phyloP scores from a whole-genome alignment of 1,140 invertebrate species.

The Mamestra configurata region DNA sequence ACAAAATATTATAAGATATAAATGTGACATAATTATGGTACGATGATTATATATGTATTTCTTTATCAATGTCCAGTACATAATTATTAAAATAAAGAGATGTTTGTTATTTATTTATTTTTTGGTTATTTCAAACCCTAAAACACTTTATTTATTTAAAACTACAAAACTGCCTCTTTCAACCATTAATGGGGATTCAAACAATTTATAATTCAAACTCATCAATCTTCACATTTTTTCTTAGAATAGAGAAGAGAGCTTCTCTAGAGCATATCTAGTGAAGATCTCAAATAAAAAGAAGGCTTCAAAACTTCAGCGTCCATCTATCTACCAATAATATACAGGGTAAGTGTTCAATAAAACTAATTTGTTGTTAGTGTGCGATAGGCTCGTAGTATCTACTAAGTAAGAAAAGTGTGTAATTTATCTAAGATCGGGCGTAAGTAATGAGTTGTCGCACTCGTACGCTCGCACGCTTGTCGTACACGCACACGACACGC shows the following conservation, averaged over 20 bases:
- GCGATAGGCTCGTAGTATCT: conserved; percentile 31
- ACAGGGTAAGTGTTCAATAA: conserved; percentile 43
- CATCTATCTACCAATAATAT: conserved; percentile 29
- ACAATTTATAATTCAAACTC: no score
- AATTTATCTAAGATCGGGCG: conserved; percentile 69
- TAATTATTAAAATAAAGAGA: conserved; percentile 86
- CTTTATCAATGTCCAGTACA: conserved; percentile 86
- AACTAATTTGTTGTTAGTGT: conserved; percentile 51
- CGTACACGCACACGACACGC: conserved; percentile 12
- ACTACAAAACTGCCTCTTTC: no score
- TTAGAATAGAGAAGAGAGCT: no score
- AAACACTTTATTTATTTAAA: no score
- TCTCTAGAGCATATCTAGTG: not conserved
- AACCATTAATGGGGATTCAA: no score
- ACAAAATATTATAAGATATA: conserved; percentile 81
- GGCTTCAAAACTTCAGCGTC: not conserved
- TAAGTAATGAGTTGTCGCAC: conserved; percentile 71
- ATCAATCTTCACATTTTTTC: not conserved
- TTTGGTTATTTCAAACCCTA: conserved; percentile 58
- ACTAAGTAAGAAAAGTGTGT: conserved; percentile 56
- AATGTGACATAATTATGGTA: conserved; percentile 80
- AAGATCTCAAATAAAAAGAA: not conserved
- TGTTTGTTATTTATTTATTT: conserved; percentile 84
- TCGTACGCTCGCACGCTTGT: conserved; percentile 20
- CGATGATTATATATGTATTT: conserved; percentile 84